A percentile compares a stretch with the other conserved stretches of the same genome.
Conservation (phyloP, 2,888 invertebrate genomes). For the Latrodectus elegans region DNA sequence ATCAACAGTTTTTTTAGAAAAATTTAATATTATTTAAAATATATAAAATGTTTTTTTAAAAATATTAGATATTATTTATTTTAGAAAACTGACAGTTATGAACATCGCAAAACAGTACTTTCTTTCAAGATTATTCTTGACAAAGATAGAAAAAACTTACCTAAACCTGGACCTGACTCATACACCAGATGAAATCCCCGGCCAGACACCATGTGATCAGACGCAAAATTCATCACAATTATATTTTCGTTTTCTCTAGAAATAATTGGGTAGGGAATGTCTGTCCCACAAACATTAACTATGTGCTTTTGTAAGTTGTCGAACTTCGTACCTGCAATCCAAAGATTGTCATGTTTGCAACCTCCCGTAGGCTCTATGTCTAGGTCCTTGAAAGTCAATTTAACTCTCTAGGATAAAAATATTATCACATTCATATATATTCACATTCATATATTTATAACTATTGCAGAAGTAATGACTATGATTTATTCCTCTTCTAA, state of each 20-base stretch:
- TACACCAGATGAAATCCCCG: constrained; percentile 11
- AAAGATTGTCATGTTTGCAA: constrained; percentile 10
- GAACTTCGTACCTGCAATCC: background rate
- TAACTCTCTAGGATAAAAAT: background rate
- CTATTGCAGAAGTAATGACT: no score
- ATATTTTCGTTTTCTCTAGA: background rate
- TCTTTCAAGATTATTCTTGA: no score
- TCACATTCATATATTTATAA: no score
- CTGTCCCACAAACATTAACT: background rate
- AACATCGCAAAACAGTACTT: no score
- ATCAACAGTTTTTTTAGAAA: no score
- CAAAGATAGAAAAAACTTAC: background rate
- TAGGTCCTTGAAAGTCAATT: constrained; percentile 26
- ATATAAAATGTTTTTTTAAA: no score
- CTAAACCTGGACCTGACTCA: background rate
- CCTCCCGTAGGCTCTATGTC: constrained; percentile 13
- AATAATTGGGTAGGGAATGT: background rate
- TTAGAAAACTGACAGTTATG: no score
- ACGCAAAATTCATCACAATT: constrained; percentile 1
- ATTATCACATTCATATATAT: no score
- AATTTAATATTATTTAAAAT: no score
- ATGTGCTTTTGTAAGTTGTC: background rate
- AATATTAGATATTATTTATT: no score
- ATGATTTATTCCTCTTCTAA: no score
- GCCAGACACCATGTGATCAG: background rate